Base-by-base conservation (phyloP, 2,113 vertebrate genomes). In the Sialia sialis region DNA sequence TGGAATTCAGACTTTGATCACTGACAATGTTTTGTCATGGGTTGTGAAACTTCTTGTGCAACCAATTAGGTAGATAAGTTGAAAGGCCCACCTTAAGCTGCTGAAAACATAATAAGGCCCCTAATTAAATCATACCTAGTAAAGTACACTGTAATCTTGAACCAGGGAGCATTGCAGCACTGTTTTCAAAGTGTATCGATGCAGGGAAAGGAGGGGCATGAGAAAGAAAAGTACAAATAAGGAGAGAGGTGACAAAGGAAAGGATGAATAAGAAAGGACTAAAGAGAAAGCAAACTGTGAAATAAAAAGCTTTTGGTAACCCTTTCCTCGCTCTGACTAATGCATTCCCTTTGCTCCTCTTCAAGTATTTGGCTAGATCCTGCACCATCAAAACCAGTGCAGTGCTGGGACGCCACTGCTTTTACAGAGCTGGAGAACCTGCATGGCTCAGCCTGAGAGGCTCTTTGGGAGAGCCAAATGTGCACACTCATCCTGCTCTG, bases 61-160 rank as follows among this genome's bases (percentile, higher is more conserved):
- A 97, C 98, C 98, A 98, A 98, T 98, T 98, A 98, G 98, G 97
- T 97, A 98, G 98, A 98, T 98, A 98, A 97, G 97, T 97, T 98
- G 96, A 98, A 98, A 98, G 98, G 96, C 97, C 98, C 98, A 98
- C 98, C 98, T 98, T 98, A 98, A 98, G 97, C 97, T 97, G 97
- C 97, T 98, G 97, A 98, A 98, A 98, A 98, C 97, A 98, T 98
- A 98, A 98, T 98, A 98, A 98, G 98, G 97, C 95, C 97, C 97
- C 98, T 98, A 98, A 98, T 98, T 98, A 98, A 98, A 98, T 98
- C 97, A 98, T 97, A 97, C 97, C 97, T 97, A 83, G 83, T 97
- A 98, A 98, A 98, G 97, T 97, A 97, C 97, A 97, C 97, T 95
- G 96, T 98, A 98, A 98, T 98, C 97, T 97, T 98, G 97, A 97